Percentiles rank a stretch among this genome's conserved stretches.
Conservation (phyloP, 2,113 vertebrate genomes). For the Corythornis madagascariensis region DNA sequence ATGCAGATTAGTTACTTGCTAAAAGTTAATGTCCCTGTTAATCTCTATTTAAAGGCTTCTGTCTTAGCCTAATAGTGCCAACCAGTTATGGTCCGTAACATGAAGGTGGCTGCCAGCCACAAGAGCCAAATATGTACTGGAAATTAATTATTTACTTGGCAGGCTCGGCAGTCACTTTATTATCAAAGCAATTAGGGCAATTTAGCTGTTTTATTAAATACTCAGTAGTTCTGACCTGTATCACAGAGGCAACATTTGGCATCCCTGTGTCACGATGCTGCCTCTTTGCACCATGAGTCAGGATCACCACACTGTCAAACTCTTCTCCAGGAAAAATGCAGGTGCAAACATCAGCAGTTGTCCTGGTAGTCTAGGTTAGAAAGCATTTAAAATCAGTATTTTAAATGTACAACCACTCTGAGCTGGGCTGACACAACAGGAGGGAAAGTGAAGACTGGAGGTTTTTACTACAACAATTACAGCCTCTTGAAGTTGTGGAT, state of each 20-base stretch:
- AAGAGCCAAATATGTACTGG: background rate
- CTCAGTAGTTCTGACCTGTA: background rate
- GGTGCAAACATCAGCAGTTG: slow-evolving; percentile 8
- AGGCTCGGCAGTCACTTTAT: slow-evolving; percentile 4
- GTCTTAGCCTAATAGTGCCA: background rate
- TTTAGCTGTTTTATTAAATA: slow-evolving; percentile 42
- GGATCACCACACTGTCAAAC: background rate
- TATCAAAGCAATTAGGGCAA: slow-evolving; percentile 3
- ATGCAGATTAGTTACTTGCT: background rate
- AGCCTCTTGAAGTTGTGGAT: background rate
- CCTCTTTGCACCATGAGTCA: background rate
- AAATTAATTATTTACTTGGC: slow-evolving; percentile 58
- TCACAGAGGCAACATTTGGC: background rate
- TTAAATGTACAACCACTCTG: background rate
- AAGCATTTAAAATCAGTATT: slow-evolving; percentile 10
- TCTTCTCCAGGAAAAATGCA: background rate
- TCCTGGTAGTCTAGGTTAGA: slow-evolving; percentile 24
- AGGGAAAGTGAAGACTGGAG: background rate
- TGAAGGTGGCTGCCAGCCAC: slow-evolving; percentile 27
- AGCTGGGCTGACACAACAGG: background rate
- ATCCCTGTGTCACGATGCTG: background rate
- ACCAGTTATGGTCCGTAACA: background rate
- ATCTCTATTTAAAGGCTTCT: background rate
- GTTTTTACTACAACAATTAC: background rate
- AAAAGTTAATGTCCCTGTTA: background rate